Percentiles rank a stretch among this genome's conserved stretches.
Evolutionary conservation across 2,113 vertebrate species (phyloP).

Genomic region (Petromus typicus): DNA sequence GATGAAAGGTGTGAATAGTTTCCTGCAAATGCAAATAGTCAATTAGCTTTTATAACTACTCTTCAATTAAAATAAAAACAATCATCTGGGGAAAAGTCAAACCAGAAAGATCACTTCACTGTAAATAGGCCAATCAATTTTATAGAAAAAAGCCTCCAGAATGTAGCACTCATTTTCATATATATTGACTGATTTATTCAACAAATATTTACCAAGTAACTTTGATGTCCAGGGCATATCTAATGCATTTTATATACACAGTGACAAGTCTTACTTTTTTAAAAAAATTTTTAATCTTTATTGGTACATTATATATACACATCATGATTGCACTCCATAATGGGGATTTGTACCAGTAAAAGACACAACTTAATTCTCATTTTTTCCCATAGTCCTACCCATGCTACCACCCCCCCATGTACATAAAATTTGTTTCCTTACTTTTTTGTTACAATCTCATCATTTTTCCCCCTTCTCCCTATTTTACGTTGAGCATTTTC

Average conservation of each 20-base stretch:
- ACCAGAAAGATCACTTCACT: conserved; percentile 54
- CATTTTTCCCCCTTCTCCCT: too few relatives aligned
- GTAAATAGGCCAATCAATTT: conserved; percentile 68
- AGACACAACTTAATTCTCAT: too few relatives aligned
- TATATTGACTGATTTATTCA: conserved; percentile 56
- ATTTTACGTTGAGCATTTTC: too few relatives aligned
- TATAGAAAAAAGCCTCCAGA: conserved; percentile 44
- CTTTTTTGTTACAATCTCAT: too few relatives aligned
- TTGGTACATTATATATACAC: too few relatives aligned
- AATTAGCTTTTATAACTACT: conserved; percentile 67
- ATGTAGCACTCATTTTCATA: neutral
- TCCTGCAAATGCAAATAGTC: conserved; percentile 60
- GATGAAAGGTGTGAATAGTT: conserved; percentile 48
- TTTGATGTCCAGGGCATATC: neutral
- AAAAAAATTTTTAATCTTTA: too few relatives aligned
- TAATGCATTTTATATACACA: neutral
- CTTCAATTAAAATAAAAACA: conserved; percentile 74
- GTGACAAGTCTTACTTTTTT: neutral
- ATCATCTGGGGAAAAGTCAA: conserved; percentile 46
- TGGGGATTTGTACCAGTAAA: too few relatives aligned
- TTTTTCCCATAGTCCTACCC: too few relatives aligned
- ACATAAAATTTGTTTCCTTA: too few relatives aligned
- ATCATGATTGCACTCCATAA: too few relatives aligned
- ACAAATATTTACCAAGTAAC: conserved; percentile 46
- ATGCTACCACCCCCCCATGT: too few relatives aligned